Evolutionary conservation across 2,888 invertebrate species (phyloP).

Genomic region (Euzophera pinguis): DNA sequence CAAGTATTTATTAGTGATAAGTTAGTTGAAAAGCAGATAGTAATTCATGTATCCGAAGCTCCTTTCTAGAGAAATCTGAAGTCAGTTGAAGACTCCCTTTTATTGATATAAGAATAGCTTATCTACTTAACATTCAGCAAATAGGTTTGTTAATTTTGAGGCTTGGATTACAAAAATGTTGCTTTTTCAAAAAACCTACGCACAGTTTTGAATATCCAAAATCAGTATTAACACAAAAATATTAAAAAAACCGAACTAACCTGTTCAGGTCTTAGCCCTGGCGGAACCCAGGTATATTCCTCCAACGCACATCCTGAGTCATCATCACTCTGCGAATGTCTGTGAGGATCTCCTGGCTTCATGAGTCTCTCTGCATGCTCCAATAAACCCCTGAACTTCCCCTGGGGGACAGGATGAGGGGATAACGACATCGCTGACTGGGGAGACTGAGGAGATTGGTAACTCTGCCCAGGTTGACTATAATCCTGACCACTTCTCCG

Average conservation of each 20-base stretch:
- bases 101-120: too few relatives aligned
- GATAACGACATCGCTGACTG: conserved; percentile 71
- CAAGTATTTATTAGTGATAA: too few relatives aligned
- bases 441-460: conserved; percentile 62
- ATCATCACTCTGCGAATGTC: conserved; percentile 96
- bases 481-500: conserved; percentile 53
- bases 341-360: conserved; percentile 86
- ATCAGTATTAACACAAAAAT: background rate
- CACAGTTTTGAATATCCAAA: too few relatives aligned
- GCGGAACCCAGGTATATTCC: conserved; percentile 99
- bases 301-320: conserved; percentile 98
- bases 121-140: too few relatives aligned
- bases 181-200: too few relatives aligned
- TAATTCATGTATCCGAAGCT: too few relatives aligned
- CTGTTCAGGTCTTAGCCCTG: conserved; percentile 97
- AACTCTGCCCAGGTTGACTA: conserved; percentile 49
- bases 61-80: too few relatives aligned
- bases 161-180: too few relatives aligned
- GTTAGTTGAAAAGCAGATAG: too few relatives aligned
- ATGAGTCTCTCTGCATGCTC: conserved; percentile 80
- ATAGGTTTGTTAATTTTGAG: too few relatives aligned
- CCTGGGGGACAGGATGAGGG: conserved; percentile 66
- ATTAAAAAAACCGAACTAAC: too few relatives aligned
- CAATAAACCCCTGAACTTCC: conserved; percentile 66
- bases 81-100: too few relatives aligned